Evolutionary conservation across 2,888 invertebrate species (phyloP).

Genomic region (Melipona bicolor): DNA sequence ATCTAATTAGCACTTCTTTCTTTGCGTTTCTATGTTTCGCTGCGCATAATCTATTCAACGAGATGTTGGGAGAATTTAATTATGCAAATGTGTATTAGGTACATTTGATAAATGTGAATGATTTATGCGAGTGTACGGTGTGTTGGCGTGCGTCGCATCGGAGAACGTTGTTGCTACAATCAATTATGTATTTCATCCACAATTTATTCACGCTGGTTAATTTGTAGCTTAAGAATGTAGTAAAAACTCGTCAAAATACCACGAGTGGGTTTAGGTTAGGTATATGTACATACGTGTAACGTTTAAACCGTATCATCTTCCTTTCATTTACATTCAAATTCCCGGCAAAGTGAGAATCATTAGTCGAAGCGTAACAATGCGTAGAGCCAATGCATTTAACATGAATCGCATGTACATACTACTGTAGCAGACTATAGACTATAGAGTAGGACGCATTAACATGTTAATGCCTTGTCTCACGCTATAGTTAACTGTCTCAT

Average conservation of each 20-base stretch:
- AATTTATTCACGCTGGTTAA: background rate
- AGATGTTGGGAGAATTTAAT: background rate
- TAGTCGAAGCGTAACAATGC: conserved; percentile 53
- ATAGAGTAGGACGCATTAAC: conserved; percentile 54
- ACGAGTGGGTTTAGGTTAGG: background rate
- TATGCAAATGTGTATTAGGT: background rate
- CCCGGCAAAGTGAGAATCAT: conserved; percentile 45
- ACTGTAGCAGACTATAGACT: conserved; percentile 38
- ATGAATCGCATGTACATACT: conserved; percentile 54
- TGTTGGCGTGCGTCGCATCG: background rate
- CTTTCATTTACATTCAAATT: conserved; percentile 57
- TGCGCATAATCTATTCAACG: background rate
- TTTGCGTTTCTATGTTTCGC: background rate
- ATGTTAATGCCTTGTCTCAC: conserved; percentile 64
- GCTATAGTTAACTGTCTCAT: conserved; percentile 57
- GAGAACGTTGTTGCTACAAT: background rate
- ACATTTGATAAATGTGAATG: conserved; percentile 7
- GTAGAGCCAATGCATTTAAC: conserved; percentile 57
- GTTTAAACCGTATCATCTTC: conserved; percentile 42
- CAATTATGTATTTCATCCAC: background rate
- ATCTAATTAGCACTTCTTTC: background rate
- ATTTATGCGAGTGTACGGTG: background rate
- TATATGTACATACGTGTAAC: background rate
- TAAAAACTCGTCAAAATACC: background rate
- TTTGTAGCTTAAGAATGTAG: background rate